These are phyloP conservation scores for Chironomus tepperi DNA, from an alignment of 1,140 invertebrate species.

Conservation along the genomic window DNA sequence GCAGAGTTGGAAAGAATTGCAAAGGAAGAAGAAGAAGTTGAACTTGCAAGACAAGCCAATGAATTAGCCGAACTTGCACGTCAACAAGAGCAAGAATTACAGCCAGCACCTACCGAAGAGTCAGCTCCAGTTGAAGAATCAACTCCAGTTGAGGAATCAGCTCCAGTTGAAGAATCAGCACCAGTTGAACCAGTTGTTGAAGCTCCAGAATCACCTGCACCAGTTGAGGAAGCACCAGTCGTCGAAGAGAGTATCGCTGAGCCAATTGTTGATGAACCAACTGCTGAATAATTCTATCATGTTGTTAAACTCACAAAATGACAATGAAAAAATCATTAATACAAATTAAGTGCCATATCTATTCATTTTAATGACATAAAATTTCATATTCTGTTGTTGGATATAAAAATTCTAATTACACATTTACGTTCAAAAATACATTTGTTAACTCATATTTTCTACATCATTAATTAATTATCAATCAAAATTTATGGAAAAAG, in stretches of 20 bases:
- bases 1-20: conserved; percentile 47
- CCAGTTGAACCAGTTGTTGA: conserved; percentile 25
- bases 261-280: conserved; percentile 30
- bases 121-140: conserved; percentile 22
- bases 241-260: conserved; percentile 32
- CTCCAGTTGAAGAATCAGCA: background rate
- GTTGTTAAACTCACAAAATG: too few relatives aligned
- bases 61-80: conserved; percentile 49
- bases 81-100: conserved; percentile 43
- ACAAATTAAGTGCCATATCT: too few relatives aligned
- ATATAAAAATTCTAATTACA: background rate
- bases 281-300: background rate
- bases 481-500: conserved; percentile 1
- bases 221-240: conserved; percentile 34
- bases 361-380: too few relatives aligned
- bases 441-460: too few relatives aligned
- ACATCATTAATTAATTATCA: too few relatives aligned
- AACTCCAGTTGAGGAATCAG: conserved; percentile 23
- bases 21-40: conserved; percentile 50
- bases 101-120: background rate
- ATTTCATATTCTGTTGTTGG: too few relatives aligned
- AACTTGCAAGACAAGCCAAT: conserved; percentile 47
- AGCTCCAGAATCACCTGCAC: conserved; percentile 24
- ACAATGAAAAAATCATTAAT: too few relatives aligned
- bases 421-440: too few relatives aligned